phyloP scores from a whole-genome alignment of 2,888 invertebrate genomes.

The Hymenopus coronatus region DNA sequence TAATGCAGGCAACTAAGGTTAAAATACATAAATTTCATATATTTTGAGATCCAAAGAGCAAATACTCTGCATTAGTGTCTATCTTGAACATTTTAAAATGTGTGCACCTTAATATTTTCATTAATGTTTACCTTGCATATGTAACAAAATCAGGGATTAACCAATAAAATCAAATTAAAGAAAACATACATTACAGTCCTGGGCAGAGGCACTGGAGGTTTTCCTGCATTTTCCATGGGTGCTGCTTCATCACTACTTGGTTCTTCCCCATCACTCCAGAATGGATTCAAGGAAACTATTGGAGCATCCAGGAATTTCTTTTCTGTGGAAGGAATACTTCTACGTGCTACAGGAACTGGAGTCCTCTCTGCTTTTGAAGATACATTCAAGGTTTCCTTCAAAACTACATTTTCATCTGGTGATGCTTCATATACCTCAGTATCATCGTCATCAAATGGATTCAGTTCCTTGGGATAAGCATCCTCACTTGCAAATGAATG shows the following conservation, averaged over 20 bases:
- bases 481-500: not conserved
- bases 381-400: constrained; percentile 48
- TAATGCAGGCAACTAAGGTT: too few species aligned
- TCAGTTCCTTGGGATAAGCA: constrained; percentile 76
- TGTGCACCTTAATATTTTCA: too few species aligned
- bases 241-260: constrained; percentile 55
- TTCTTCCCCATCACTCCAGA: constrained; percentile 70
- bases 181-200: constrained; percentile 47
- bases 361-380: constrained; percentile 31
- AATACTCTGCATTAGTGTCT: too few species aligned
- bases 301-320: constrained; percentile 44
- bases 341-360: not conserved
- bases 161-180: not conserved
- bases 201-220: constrained; percentile 50
- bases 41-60: too few species aligned
- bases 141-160: not conserved
- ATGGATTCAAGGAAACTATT: constrained; percentile 63
- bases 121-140: too few species aligned
- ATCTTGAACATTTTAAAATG: too few species aligned
- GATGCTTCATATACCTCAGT: constrained; percentile 44
- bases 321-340: not conserved
- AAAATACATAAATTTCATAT: too few species aligned
- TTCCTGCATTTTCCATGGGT: constrained; percentile 16
- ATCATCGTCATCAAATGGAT: constrained; percentile 78
- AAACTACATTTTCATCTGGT: constrained; percentile 37